phyloP scores from a whole-genome alignment of 1,140 invertebrate genomes.

The Thaumetopoea pityocampa region DNA sequence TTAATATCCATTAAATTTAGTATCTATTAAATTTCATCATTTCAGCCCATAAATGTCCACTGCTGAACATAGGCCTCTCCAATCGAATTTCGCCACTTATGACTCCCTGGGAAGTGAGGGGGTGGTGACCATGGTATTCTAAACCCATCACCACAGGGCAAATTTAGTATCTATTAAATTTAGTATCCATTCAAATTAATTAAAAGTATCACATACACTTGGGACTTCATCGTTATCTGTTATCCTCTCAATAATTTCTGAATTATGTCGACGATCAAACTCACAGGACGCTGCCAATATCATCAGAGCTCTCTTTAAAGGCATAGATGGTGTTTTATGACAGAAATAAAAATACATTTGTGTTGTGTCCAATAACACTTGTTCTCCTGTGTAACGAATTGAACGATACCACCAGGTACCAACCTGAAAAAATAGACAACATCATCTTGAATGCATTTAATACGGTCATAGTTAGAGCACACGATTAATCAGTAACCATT shows the following conservation, averaged over 20 bases:
- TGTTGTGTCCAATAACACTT: conserved; percentile 96
- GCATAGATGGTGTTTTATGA: conserved; percentile 96
- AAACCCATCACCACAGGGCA: no score
- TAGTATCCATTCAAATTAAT: background rate
- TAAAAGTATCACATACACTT: conserved; percentile 77
- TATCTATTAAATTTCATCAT: no score
- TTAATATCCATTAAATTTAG: no score
- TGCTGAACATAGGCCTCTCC: no score
- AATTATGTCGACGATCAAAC: conserved; percentile 96
- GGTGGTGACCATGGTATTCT: no score
- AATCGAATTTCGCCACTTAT: no score
- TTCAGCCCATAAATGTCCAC: no score
- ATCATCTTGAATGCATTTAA: no score
- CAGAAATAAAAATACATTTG: conserved; percentile 97
- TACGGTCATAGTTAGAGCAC: no score
- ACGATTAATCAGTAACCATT: no score
- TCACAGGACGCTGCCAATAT: conserved; percentile 96
- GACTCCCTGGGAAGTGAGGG: no score
- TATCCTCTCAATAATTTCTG: conserved; percentile 94
- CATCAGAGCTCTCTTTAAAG: conserved; percentile 96
- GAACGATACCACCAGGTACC: conserved; percentile 99
- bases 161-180: no score
- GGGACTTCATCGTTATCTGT: conserved; percentile 97
- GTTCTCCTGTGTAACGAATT: conserved; percentile 96
- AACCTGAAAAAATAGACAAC: conserved; percentile 76